phyloP scores from a whole-genome alignment of 2,888 invertebrate species.

The Nymphalis urticae region DNA sequence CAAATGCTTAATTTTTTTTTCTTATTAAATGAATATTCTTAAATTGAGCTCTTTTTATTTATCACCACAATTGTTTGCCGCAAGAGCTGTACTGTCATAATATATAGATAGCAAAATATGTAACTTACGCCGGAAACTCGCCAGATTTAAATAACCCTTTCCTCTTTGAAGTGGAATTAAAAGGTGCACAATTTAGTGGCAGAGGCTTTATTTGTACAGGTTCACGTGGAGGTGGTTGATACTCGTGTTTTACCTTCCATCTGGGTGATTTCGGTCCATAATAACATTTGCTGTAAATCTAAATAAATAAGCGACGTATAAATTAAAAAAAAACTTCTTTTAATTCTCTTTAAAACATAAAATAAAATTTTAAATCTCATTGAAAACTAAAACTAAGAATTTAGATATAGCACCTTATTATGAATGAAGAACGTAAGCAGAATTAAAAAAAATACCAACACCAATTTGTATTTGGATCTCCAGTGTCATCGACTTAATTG shows the following conservation, averaged over 20 bases:
- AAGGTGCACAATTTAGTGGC: constrained; percentile 66
- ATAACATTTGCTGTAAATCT: constrained; percentile 65
- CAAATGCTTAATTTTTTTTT: no score
- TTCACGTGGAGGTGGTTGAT: constrained; percentile 61
- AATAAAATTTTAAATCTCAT: no score
- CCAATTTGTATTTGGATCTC: no score
- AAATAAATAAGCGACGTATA: constrained; percentile 20
- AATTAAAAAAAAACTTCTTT: not conserved
- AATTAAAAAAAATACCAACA: no score
- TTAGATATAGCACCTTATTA: no score
- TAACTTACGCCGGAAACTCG: constrained; percentile 64
- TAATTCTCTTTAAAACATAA: no score
- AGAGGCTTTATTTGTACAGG: constrained; percentile 30
- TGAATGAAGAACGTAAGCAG: no score
- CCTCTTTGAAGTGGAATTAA: constrained; percentile 67
- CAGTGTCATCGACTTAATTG: no score
- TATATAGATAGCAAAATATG: not conserved
- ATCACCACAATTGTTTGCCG: no score
- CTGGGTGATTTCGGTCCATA: constrained; percentile 63
- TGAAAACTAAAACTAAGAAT: no score
- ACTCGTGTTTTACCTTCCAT: constrained; percentile 63
- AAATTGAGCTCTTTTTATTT: no score
- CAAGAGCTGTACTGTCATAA: not conserved
- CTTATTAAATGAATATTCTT: no score
- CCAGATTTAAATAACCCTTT: constrained; percentile 57